phyloP scores from a whole-genome alignment of 2,888 invertebrate species.

The Spicauda simplicius region DNA sequence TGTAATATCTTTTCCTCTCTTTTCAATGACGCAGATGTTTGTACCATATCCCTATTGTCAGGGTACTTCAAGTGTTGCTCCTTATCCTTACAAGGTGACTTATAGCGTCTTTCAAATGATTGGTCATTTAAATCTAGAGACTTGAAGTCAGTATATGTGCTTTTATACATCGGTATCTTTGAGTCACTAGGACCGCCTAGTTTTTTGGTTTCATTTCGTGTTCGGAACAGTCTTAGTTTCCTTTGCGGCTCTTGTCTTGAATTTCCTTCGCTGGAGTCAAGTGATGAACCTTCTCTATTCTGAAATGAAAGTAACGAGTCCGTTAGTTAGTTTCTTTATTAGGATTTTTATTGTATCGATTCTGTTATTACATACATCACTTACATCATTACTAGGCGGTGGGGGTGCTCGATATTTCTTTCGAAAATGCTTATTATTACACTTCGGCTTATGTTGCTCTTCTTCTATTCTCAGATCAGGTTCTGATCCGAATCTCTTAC shows the following conservation, averaged over 20 bases:
- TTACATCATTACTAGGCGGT: slow-evolving; percentile 80
- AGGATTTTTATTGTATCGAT: too few species aligned
- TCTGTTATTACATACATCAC: slow-evolving; percentile 42
- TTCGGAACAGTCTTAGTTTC: slow-evolving; percentile 89
- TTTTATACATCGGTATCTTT: slow-evolving; percentile 61
- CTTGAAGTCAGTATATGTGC: slow-evolving; percentile 68
- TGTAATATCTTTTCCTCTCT: slow-evolving; percentile 80
- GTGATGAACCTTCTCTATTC: slow-evolving; percentile 83
- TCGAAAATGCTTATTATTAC: slow-evolving; percentile 83
- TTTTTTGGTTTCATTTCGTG: slow-evolving; percentile 89
- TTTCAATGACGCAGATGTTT: slow-evolving; percentile 70
- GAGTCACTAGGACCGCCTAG: slow-evolving; percentile 65
- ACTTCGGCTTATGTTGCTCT: slow-evolving; percentile 65
- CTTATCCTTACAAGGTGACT: slow-evolving; percentile 74
- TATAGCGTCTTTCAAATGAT: slow-evolving; percentile 74
- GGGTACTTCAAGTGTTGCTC: slow-evolving; percentile 75
- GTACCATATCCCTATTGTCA: slow-evolving; percentile 73
- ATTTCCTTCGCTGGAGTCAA: slow-evolving; percentile 84
- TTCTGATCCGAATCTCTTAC: slow-evolving; percentile 89
- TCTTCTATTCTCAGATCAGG: slow-evolving; percentile 87
- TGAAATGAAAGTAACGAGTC: slow-evolving; percentile 41
- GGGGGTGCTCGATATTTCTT: slow-evolving; percentile 92
- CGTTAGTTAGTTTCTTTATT: background rate
- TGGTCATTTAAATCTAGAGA: slow-evolving; percentile 68
- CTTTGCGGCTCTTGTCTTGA: slow-evolving; percentile 78